These are phyloP conservation scores for Idaea biselata DNA, from an alignment of 2,888 invertebrate species.

Conservation along the genomic window DNA sequence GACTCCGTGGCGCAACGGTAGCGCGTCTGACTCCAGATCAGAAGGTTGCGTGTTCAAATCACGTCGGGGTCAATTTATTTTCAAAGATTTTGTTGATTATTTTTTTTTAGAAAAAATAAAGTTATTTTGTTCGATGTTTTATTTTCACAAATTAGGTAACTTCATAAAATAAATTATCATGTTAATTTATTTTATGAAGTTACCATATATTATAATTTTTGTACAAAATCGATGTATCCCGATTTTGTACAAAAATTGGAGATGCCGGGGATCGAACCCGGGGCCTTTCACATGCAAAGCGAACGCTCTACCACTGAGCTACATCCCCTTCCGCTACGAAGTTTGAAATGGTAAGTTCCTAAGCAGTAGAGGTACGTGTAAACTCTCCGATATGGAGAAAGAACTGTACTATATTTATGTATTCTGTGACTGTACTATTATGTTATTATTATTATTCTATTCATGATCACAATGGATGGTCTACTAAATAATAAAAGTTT, in stretches of 20 bases:
- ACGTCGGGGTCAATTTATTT: constrained; percentile 90
- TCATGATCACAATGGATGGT: too few relatives aligned
- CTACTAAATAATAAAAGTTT: too few relatives aligned
- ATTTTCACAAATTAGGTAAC: background rate
- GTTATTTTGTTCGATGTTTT: background rate
- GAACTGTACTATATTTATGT: too few relatives aligned
- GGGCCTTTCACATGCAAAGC: constrained; percentile 99
- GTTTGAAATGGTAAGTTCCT: background rate
- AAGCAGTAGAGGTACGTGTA: too few relatives aligned
- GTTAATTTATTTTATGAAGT: too few relatives aligned
- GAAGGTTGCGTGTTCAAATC: constrained; percentile 99
- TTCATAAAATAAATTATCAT: too few relatives aligned
- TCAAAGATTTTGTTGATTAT: background rate
- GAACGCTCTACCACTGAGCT: constrained; percentile 99
- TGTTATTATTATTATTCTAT: too few relatives aligned
- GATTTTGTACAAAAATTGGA: constrained; percentile 69
- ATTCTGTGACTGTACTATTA: too few relatives aligned
- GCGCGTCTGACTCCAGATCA: constrained; percentile 99
- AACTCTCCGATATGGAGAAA: too few relatives aligned
- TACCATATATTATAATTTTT: too few relatives aligned
- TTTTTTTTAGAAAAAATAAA: too few relatives aligned
- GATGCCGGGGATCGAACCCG: constrained; percentile 98
- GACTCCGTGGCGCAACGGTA: constrained; percentile 98
- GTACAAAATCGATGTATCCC: background rate
- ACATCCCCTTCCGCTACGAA: constrained; percentile 82